Evolutionary conservation across 2,797 vertebrate genomes (phyloP).

Genomic region (Diglossa cyanea): DNA sequence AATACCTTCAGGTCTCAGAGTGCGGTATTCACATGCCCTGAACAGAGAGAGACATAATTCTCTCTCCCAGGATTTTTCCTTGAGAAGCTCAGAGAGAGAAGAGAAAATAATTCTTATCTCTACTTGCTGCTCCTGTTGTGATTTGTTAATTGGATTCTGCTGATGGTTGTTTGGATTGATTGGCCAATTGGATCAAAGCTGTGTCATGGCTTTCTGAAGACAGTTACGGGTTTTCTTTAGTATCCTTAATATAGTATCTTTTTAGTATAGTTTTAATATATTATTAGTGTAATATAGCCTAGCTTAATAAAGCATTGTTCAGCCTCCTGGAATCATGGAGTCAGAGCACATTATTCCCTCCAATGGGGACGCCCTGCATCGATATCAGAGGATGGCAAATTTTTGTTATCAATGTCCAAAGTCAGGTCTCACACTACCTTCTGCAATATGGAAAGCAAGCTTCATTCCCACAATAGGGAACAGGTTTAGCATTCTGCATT

Average conservation of each 20-base stretch:
- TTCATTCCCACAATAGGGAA: not conserved
- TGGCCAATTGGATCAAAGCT: not conserved
- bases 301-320: not conserved
- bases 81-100: not conserved
- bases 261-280: not conserved
- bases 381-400: not conserved
- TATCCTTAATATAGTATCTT: not conserved
- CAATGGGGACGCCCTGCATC: rapidly evolving
- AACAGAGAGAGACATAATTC: not conserved
- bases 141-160: not conserved
- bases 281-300: not conserved
- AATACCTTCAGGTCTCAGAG: not conserved
- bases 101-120: not conserved
- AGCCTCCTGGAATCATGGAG: not conserved
- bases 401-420: not conserved
- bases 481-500: rapidly evolving
- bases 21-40: not conserved
- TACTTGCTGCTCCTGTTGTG: not conserved
- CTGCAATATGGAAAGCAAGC: not conserved
- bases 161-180: not conserved
- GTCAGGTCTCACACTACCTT: not conserved
- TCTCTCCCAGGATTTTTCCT: not conserved
- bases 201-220: not conserved
- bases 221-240: not conserved
- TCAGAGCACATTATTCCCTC: not conserved